Evolutionary conservation across 2,888 invertebrate species (phyloP).

Genomic region (Acronicta leporina): DNA sequence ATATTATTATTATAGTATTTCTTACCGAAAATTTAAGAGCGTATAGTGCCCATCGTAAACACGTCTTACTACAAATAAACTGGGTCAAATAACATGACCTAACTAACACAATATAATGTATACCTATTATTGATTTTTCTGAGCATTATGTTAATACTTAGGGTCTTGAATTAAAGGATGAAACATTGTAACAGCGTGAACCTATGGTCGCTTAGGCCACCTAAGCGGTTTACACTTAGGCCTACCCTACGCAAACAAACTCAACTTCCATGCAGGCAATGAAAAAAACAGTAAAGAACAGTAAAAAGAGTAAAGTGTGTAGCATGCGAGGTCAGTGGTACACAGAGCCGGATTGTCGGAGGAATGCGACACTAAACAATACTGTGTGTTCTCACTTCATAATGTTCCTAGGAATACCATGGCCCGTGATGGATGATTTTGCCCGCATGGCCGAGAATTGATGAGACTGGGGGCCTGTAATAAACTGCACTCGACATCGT

Average conservation of each 20-base stretch:
- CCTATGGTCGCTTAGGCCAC: too few relatives aligned
- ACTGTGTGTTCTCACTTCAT: conserved; percentile 23
- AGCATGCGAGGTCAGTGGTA: conserved; percentile 54
- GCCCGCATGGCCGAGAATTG: conserved; percentile 1
- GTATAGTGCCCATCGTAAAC: too few relatives aligned
- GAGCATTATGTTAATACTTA: too few relatives aligned
- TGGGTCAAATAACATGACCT: too few relatives aligned
- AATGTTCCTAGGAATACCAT: conserved; percentile 25
- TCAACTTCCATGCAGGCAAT: conserved; percentile 3
- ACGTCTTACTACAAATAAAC: too few relatives aligned
- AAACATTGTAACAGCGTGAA: too few relatives aligned
- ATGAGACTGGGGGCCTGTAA: background rate
- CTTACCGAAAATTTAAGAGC: too few relatives aligned
- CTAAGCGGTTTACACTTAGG: background rate
- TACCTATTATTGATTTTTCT: too few relatives aligned
- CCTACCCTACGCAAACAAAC: background rate
- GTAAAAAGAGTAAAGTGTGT: too few relatives aligned
- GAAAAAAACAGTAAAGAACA: conserved; percentile 40
- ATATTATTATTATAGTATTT: background rate
- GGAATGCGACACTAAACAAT: conserved; percentile 45
- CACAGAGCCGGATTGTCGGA: conserved; percentile 52
- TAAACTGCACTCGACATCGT: background rate
- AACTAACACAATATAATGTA: too few relatives aligned
- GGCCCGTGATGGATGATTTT: conserved; percentile 4
- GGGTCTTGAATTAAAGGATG: too few relatives aligned